These are phyloP conservation scores for Agapornis roseicollis DNA, from an alignment of 2,113 vertebrate genomes.

Conservation along the genomic window DNA sequence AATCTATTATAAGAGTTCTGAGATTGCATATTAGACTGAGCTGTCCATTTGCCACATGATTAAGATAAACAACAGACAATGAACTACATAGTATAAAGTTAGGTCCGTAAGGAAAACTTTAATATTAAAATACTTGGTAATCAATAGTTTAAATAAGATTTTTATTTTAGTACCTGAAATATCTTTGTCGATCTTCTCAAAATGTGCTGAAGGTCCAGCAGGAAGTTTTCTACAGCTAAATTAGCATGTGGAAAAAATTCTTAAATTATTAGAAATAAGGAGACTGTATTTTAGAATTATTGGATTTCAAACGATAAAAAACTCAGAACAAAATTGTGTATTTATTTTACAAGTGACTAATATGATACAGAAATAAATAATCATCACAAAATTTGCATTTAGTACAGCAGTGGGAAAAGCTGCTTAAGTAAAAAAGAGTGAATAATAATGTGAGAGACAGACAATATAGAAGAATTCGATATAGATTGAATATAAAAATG, in stretches of 20 bases:
- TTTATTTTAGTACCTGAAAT: neutral
- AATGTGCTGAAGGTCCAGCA: neutral
- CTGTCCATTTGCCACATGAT: neutral
- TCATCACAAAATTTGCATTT: neutral
- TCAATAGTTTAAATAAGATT: neutral
- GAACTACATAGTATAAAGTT: too few relatives aligned
- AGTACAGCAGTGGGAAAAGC: neutral
- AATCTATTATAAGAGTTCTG: neutral
- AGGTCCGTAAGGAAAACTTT: neutral
- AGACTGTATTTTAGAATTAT: neutral
- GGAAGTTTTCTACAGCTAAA: neutral
- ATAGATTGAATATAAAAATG: neutral
- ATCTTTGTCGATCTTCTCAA: neutral
- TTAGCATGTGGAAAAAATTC: neutral
- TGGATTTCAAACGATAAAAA: neutral
- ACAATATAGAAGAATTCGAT: neutral
- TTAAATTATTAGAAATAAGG: neutral
- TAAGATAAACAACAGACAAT: neutral
- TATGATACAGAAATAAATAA: neutral
- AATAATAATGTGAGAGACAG: neutral
- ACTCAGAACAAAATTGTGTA: neutral
- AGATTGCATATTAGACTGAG: neutral
- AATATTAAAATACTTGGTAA: neutral
- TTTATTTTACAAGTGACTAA: neutral
- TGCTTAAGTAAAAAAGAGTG: neutral